These are phyloP conservation scores for Linurgus olivaceus DNA, from an alignment of 2,797 vertebrate species.

Conservation along the genomic window DNA sequence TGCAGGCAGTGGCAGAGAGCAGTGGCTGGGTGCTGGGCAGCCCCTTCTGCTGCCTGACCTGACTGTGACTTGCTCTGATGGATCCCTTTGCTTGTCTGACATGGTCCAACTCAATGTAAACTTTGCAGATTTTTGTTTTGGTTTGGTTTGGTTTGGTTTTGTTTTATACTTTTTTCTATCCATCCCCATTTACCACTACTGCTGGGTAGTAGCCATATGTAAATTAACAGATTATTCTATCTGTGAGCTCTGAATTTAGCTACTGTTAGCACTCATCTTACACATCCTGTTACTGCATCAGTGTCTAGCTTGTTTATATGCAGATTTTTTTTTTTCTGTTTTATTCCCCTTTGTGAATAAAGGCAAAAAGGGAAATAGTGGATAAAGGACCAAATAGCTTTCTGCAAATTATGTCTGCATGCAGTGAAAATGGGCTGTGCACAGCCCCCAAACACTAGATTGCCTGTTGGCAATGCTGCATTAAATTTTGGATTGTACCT, in stretches of 20 bases:
- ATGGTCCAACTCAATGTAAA: background rate
- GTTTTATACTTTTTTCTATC: background rate
- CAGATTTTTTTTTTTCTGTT: background rate
- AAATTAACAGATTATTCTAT: background rate
- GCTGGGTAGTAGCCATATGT: background rate
- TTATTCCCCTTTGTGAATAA: background rate
- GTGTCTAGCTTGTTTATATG: background rate
- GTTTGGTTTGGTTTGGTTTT: too few relatives aligned
- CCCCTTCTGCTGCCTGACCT: background rate
- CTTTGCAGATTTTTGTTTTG: background rate
- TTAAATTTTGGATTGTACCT: background rate
- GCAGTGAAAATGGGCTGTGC: background rate
- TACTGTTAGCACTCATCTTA: background rate
- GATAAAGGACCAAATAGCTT: background rate
- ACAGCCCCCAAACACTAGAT: background rate
- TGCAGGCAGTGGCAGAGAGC: background rate
- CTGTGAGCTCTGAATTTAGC: background rate
- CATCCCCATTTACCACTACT: background rate
- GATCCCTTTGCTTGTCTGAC: rapidly evolving
- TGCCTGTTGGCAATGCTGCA: rapidly evolving
- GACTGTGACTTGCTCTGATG: background rate
- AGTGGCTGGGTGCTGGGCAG: background rate
- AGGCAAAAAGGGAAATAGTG: background rate
- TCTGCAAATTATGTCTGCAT: background rate
- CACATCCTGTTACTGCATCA: background rate